Conservation (phyloP, 1,140 invertebrate species). For the Oscheius sp. region DNA sequence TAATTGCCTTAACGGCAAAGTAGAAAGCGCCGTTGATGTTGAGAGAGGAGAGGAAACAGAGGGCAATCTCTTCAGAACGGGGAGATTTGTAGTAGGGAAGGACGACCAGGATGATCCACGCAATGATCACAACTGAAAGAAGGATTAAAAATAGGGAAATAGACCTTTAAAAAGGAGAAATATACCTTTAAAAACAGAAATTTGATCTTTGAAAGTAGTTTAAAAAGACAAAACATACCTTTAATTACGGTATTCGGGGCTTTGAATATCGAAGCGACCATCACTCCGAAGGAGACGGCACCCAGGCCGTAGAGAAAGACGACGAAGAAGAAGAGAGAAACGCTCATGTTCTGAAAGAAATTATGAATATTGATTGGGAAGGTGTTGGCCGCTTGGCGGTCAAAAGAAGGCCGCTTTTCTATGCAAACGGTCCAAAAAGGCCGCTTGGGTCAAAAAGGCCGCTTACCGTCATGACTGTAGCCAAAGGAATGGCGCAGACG, state of each 20-base stretch:
- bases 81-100: slow-evolving; percentile 3
- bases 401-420: no score
- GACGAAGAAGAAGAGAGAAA: background rate
- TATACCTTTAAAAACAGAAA: no score
- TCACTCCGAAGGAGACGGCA: slow-evolving; percentile 19
- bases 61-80: slow-evolving; percentile 1
- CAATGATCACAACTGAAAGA: background rate
- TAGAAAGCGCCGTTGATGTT: slow-evolving; percentile 29
- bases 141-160: background rate
- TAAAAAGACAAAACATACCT: no score
- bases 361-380: background rate
- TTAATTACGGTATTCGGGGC: slow-evolving; percentile 13
- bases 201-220: no score
- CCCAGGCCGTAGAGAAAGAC: slow-evolving; percentile 23
- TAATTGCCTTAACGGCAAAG: slow-evolving; percentile 15
- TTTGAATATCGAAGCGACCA: slow-evolving; percentile 19
- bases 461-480: slow-evolving; percentile 19
- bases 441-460: no score
- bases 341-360: background rate
- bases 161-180: no score
- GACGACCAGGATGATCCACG: slow-evolving; percentile 12
- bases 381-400: no score
- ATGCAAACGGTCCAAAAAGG: no score
- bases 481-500: slow-evolving; percentile 3
- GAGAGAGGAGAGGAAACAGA: slow-evolving; percentile 16